A percentile compares a stretch with the other conserved stretches of the same genome.
phyloP scores from a whole-genome alignment of 2,113 vertebrate species.

The Passer domesticus region DNA sequence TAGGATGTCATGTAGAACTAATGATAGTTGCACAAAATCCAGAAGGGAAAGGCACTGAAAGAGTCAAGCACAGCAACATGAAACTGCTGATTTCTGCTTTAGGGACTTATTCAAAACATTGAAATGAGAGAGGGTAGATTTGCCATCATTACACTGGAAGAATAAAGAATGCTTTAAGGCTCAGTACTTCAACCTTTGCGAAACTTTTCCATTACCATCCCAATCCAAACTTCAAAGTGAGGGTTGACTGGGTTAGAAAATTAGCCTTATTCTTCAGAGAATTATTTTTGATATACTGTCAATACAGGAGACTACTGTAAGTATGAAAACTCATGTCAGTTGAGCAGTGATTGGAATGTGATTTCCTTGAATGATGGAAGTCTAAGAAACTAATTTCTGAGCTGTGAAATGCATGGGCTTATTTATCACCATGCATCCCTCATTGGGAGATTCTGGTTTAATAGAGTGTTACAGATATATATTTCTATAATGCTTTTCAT shows the following conservation, averaged over 20 bases:
- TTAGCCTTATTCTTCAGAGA: constrained; percentile 27
- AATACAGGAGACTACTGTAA: constrained; percentile 36
- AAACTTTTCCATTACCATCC: constrained; percentile 36
- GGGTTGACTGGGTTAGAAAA: constrained; percentile 39
- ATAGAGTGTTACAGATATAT: background rate
- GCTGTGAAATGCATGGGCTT: background rate
- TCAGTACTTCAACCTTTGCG: background rate
- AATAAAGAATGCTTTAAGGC: constrained; percentile 61
- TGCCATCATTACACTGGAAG: constrained; percentile 25
- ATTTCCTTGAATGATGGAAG: constrained; percentile 22
- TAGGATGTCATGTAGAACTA: background rate
- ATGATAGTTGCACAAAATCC: background rate
- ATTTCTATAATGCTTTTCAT: constrained; percentile 7
- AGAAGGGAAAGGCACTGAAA: background rate
- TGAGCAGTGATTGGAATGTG: constrained; percentile 34
- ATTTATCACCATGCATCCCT: background rate
- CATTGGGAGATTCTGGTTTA: background rate
- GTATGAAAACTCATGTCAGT: constrained; percentile 40
- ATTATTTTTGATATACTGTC: constrained; percentile 17
- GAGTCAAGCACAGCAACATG: constrained; percentile 29
- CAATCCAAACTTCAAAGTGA: constrained; percentile 45
- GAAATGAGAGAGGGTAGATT: constrained; percentile 40
- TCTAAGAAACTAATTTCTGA: constrained; percentile 31
- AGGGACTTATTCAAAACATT: constrained; percentile 1
- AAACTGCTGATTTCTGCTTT: constrained; percentile 35